phyloP scores from a whole-genome alignment of 2,888 invertebrate genomes.

The Pediacus dermestoides region DNA sequence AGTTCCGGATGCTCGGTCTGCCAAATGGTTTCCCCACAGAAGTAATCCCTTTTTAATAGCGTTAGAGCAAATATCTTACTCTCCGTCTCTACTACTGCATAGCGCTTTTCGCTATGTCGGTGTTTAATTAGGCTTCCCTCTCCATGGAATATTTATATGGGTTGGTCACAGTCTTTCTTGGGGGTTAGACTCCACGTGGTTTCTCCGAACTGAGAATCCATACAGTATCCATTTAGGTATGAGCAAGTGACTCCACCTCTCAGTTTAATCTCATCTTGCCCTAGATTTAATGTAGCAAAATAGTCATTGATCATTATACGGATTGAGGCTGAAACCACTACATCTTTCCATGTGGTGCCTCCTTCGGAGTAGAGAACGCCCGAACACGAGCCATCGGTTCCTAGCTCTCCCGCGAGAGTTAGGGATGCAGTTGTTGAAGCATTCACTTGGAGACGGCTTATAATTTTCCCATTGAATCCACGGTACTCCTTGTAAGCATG shows the following conservation, averaged over 20 bases:
- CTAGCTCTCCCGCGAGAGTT: neutral
- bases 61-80: too few relatives aligned
- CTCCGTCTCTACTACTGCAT: too few relatives aligned
- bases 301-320: constrained; percentile 17
- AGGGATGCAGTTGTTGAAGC: neutral
- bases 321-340: constrained; percentile 14
- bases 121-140: too few relatives aligned
- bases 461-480: constrained; percentile 2
- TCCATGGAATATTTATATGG: too few relatives aligned
- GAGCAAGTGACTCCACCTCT: constrained; percentile 16
- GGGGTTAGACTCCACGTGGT: too few relatives aligned
- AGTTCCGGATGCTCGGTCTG: too few relatives aligned
- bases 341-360: constrained; percentile 1
- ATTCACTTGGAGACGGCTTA: neutral
- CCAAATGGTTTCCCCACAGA: too few relatives aligned
- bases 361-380: neutral
- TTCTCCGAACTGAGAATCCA: constrained; percentile 17
- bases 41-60: too few relatives aligned
- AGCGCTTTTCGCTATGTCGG: too few relatives aligned
- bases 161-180: too few relatives aligned
- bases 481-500: constrained; percentile 3
- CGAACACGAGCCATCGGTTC: neutral
- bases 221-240: constrained; percentile 17
- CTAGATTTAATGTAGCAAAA: constrained; percentile 13
- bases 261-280: constrained; percentile 17